These are phyloP conservation scores for Heliconius hermathena DNA, from an alignment of 1,140 invertebrate genomes.

Conservation along the genomic window DNA sequence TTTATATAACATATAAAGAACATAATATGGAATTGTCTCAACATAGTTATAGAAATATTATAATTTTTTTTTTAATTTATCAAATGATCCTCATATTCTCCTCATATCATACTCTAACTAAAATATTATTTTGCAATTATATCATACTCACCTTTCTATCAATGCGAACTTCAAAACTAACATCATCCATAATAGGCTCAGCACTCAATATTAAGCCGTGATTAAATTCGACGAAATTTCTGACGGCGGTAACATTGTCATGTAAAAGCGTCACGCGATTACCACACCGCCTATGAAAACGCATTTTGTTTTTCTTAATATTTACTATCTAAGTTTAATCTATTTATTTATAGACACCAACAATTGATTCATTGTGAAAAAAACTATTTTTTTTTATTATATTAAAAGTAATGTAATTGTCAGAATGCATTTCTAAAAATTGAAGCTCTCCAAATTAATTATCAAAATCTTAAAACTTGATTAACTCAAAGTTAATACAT, in stretches of 20 bases:
- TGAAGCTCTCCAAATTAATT: neutral
- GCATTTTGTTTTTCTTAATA: slow-evolving; percentile 73
- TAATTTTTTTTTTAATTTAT: too few relatives aligned
- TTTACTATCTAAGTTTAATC: neutral
- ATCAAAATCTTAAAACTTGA: neutral
- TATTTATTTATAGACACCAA: neutral
- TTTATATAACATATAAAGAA: too few relatives aligned
- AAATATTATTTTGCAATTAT: too few relatives aligned
- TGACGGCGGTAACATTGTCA: slow-evolving; percentile 90
- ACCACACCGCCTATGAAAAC: slow-evolving; percentile 91
- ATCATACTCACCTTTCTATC: slow-evolving; percentile 93
- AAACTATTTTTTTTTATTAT: neutral
- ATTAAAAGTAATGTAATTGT: slow-evolving; percentile 27
- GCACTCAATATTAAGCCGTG: slow-evolving; percentile 87
- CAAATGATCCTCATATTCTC: too few relatives aligned
- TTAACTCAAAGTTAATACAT: neutral
- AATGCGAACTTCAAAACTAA: slow-evolving; percentile 94
- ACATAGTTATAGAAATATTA: too few relatives aligned
- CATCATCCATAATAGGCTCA: slow-evolving; percentile 90
- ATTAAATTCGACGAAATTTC: slow-evolving; percentile 91
- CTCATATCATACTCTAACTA: too few relatives aligned
- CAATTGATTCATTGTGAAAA: slow-evolving; percentile 13
- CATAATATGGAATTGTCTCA: too few relatives aligned
- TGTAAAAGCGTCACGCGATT: slow-evolving; percentile 90
- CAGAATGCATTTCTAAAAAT: slow-evolving; percentile 28